phyloP scores from a whole-genome alignment of 1,140 invertebrate species.

The Conus betulinus region DNA sequence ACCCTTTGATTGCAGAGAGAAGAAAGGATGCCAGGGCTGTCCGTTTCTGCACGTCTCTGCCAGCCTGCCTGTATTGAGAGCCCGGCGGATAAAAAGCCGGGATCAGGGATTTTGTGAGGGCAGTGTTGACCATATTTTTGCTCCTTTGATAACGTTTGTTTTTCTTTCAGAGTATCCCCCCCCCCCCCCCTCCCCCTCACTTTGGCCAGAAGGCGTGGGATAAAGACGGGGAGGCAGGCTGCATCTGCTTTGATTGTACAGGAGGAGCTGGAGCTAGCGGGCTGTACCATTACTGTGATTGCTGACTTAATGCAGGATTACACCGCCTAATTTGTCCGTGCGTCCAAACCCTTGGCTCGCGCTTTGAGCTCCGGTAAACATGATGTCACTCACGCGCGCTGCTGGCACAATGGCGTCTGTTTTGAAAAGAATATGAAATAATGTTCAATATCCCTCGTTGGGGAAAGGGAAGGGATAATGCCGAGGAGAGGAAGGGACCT shows the following conservation, averaged over 20 bases:
- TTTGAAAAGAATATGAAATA: constrained; percentile 41
- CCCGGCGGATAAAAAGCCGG: background rate
- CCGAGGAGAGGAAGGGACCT: constrained; percentile 23
- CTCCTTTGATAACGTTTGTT: constrained; percentile 35
- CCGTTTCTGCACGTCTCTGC: constrained; percentile 13
- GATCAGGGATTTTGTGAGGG: constrained; percentile 32
- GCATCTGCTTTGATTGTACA: constrained; percentile 35
- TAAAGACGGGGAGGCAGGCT: constrained; percentile 15
- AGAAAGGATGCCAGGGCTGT: background rate
- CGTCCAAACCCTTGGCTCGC: constrained; percentile 3
- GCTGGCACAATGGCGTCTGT: background rate
- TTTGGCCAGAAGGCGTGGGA: background rate
- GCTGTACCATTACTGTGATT: constrained; percentile 37
- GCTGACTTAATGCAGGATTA: constrained; percentile 37
- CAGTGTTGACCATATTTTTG: constrained; percentile 35
- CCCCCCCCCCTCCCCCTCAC: background rate
- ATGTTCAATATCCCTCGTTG: constrained; percentile 30
- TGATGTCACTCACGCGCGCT: constrained; percentile 35
- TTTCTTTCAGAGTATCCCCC: constrained; percentile 31
- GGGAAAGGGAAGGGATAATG: background rate
- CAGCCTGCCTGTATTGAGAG: background rate
- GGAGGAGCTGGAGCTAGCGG: background rate
- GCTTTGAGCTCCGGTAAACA: constrained; percentile 34
- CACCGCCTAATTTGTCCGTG: constrained; percentile 35
- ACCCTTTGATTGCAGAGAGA: constrained; percentile 4